phyloP scores from a whole-genome alignment of 2,888 invertebrate species.

The Diarsia rubi region DNA sequence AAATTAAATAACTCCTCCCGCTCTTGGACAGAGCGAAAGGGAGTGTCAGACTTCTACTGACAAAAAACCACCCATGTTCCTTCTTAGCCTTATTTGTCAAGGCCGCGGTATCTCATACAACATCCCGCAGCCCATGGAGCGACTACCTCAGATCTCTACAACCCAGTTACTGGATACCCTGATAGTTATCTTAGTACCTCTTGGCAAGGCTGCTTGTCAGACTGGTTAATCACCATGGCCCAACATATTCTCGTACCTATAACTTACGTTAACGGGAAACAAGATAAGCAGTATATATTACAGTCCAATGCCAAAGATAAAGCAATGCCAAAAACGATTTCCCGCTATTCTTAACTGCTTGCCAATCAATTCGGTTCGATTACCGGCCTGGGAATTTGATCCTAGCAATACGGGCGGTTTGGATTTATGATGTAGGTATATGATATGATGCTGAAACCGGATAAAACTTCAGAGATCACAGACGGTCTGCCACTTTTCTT shows the following conservation, averaged over 20 bases:
- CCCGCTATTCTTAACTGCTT: conserved; percentile 2
- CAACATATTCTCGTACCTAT: background rate
- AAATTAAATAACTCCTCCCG: too few relatives aligned
- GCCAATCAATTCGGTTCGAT: conserved; percentile 25
- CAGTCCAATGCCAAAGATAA: conserved; percentile 24
- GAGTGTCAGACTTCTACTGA: too few relatives aligned
- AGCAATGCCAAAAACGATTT: conserved; percentile 35
- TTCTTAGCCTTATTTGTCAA: too few relatives aligned
- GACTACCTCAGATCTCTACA: background rate
- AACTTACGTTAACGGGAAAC: background rate
- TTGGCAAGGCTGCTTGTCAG: background rate
- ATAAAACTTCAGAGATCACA: too few relatives aligned
- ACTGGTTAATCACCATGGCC: background rate
- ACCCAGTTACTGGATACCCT: background rate
- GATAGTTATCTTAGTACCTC: background rate
- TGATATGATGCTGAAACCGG: too few relatives aligned
- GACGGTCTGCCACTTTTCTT: too few relatives aligned
- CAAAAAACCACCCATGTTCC: too few relatives aligned
- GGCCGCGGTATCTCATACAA: too few relatives aligned
- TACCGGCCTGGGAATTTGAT: conserved; percentile 10
- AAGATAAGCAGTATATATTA: conserved; percentile 6
- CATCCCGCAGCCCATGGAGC: too few relatives aligned
- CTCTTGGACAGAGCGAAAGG: too few relatives aligned
- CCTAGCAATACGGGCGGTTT: too few relatives aligned
- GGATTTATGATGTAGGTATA: too few relatives aligned